Evolutionary conservation across 2,888 invertebrate genomes (phyloP).

Genomic region (Morpho achilles): DNA sequence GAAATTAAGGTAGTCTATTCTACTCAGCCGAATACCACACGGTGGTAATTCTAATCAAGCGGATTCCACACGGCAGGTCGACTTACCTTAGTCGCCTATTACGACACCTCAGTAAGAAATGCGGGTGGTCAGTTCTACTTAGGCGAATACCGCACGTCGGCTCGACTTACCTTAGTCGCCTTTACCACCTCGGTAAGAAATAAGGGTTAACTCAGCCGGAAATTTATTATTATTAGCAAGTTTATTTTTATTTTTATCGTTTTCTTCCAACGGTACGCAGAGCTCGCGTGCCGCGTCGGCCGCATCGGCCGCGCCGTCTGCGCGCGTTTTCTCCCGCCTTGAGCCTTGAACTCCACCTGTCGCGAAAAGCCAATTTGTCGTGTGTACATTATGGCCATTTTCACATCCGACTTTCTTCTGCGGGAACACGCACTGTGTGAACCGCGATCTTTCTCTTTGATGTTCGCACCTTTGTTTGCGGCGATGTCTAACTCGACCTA

Average conservation of each 20-base stretch:
- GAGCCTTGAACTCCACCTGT: constrained; percentile 40
- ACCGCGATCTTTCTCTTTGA: constrained; percentile 42
- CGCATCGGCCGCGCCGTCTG: constrained; percentile 37
- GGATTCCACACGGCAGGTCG: too few species aligned
- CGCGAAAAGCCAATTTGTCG: constrained; percentile 62
- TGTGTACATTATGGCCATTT: constrained; percentile 67
- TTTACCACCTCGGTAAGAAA: too few species aligned
- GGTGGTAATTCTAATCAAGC: too few species aligned
- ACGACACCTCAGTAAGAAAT: too few species aligned
- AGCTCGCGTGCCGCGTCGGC: constrained; percentile 34
- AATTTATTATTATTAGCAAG: not conserved
- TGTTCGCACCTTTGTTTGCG: constrained; percentile 66
- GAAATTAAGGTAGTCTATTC: too few species aligned
- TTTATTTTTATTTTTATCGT: not conserved
- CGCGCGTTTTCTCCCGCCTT: constrained; percentile 46
- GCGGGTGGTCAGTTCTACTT: too few species aligned
- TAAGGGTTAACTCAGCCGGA: not conserved
- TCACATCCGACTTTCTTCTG: constrained; percentile 77
- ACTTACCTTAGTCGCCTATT: too few species aligned
- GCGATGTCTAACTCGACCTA: constrained; percentile 49
- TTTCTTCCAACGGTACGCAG: constrained; percentile 39
- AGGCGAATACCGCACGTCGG: too few species aligned
- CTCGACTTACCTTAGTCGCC: too few species aligned
- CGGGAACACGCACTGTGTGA: constrained; percentile 32
- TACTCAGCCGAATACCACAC: too few species aligned